Base-by-base conservation (phyloP, 2,797 vertebrate species). In the Syngnathus rostellatus region DNA sequence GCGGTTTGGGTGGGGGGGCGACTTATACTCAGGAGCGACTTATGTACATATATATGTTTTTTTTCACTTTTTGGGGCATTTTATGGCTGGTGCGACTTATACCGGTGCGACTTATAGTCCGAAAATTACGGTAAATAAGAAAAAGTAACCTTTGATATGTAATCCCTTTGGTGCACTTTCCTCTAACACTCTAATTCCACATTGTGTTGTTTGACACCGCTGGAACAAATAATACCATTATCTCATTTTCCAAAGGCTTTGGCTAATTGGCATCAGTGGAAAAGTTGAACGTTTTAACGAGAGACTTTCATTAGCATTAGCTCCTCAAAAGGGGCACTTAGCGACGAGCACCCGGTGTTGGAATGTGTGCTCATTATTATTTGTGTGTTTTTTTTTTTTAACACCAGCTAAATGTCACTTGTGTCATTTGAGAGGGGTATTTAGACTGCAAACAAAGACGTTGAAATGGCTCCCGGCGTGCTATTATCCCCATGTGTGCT, bases 251-350 rank as follows among this genome's bases (percentile, higher is more conserved):
- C 45, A 25, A 71, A 73, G 38, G 57, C 59, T 69, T 7, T 60
- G 65, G 60, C 46, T 11, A 48, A 59, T 77, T 77, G 0, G 16
- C 71, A 75, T 68, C 75, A 71, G 73, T 73, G 65, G 48, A 2
- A 54, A 19, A 19, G 70, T 80, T 74, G 16, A 23, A 12, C 19
- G 10, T 23, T 43, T 45, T 43, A 45, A 43, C 25, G 40, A 43
- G 60, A 43, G 60, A 43, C 60, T 23, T 62, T 62, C 40, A 62
- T 62, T 43, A 45, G 40, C 60, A 62, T 45, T 45, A 62, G 40
- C n/a, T 43, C 40, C 39, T 62, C n/a, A 62, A 62, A 62, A 21
- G n/a, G 25, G 21, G n/a, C 37, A 41, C 19, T 60, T 60, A 21
- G 58, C 12, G 37, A 11, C 39, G 23, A n/a, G 2, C 12, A 16